Evolutionary conservation across 1,140 invertebrate genomes (phyloP).

Genomic region (Brachionus rubens): DNA sequence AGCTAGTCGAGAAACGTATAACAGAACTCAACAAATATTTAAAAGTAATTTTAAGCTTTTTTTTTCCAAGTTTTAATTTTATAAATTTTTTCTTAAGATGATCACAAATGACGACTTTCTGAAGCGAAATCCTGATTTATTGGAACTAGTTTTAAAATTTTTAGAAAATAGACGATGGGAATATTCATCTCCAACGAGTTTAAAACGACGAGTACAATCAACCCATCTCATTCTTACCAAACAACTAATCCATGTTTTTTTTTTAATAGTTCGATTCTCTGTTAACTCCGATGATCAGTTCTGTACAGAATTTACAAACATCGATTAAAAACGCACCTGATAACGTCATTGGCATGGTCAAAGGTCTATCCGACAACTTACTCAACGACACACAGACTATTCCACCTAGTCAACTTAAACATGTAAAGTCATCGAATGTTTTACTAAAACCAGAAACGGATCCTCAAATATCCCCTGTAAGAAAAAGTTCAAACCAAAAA

Average conservation of each 20-base stretch:
- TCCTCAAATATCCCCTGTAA: background rate
- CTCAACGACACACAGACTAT: background rate
- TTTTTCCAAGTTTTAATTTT: background rate
- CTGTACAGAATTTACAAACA: conserved; percentile 72
- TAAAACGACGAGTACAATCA: conserved; percentile 54
- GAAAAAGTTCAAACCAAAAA: background rate
- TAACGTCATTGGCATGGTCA: conserved; percentile 65
- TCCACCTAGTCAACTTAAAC: background rate
- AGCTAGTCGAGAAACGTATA: conserved; percentile 80
- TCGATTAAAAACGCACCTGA: conserved; percentile 76
- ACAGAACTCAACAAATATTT: conserved; percentile 75
- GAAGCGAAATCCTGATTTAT: conserved; percentile 67
- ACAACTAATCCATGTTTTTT: too few species aligned
- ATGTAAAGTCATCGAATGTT: background rate
- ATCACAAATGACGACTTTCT: conserved; percentile 67
- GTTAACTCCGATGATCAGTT: conserved; percentile 76
- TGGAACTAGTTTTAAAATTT: conserved; percentile 71
- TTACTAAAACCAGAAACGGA: background rate
- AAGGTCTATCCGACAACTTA: conserved; percentile 41
- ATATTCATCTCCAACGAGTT: conserved; percentile 58
- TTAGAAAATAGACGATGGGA: conserved; percentile 76
- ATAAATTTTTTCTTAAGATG: conserved; percentile 53
- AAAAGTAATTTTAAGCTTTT: background rate
- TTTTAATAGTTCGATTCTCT: conserved; percentile 59
- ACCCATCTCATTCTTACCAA: too few species aligned